Evolutionary conservation across 1,140 invertebrate genomes (phyloP).

Genomic region (Ips nitidus): DNA sequence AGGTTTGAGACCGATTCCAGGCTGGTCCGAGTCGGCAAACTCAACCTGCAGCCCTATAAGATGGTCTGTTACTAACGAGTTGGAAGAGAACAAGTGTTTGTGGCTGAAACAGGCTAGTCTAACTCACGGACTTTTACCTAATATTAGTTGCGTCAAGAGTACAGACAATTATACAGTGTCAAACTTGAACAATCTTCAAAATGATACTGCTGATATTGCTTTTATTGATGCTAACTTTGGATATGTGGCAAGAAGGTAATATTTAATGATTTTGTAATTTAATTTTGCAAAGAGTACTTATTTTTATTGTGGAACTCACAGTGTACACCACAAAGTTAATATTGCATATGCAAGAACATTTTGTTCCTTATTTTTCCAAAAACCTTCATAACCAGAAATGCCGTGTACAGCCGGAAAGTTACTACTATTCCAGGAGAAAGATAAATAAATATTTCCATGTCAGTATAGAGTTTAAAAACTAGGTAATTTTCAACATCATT

Average conservation of each 20-base stretch:
- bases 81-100: constrained; percentile 61
- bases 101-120: constrained; percentile 59
- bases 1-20: too few species aligned
- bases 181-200: constrained; percentile 64
- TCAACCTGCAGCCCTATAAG: constrained; percentile 54
- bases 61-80: constrained; percentile 61
- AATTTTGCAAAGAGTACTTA: constrained; percentile 29
- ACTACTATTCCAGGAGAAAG: too few species aligned
- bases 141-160: constrained; percentile 48
- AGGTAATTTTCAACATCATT: too few species aligned
- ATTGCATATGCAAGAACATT: too few species aligned
- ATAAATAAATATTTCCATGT: too few species aligned
- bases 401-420: too few species aligned
- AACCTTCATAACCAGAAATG: too few species aligned
- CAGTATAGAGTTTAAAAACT: too few species aligned
- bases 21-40: too few species aligned
- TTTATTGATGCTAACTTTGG: constrained; percentile 69
- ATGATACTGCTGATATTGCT: constrained; percentile 66
- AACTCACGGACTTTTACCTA: constrained; percentile 61
- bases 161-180: constrained; percentile 50
- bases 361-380: neutral
- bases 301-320: neutral
- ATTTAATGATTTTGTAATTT: constrained; percentile 6
- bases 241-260: constrained; percentile 67
- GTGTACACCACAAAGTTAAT: too few species aligned